Evolutionary conservation across 2,797 vertebrate species (phyloP), one percentile per base, ranked within the genome.

Genomic region (Setipinna tenuifilis): DNA sequence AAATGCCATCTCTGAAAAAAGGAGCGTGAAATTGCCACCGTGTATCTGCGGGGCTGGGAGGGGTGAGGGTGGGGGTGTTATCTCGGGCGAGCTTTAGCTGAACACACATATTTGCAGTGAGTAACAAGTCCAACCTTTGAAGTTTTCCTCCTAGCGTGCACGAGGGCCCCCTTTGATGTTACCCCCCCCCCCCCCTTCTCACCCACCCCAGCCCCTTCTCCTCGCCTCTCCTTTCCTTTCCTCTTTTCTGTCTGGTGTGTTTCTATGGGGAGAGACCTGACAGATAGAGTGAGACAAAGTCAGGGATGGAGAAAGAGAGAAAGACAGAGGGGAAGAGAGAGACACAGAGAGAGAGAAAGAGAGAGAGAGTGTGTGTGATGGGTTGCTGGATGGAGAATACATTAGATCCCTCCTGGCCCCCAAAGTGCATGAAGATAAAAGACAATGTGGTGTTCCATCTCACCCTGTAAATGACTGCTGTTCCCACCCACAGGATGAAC

Each of bases 91-190:
- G 87, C 89, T 92, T 92, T 91, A 91, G 90, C 91, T 91, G 90
- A 92, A 90, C 90, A 92, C 90, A 92, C 90, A 92, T 85, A 92
- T 91, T 93, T 91, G 87, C 88, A 83, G 88, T 86, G 85, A 85
- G 90, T 89, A 91, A 91, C 89, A 92, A 90, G 86, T 89, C 90
- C 91, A 89, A 88, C 88, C 90, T 91, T 92, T 92, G 91, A 93
- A 93, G 91, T 92, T 88, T 90, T 85, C 87, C 90, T 91, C 87
- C 75, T 89, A 89, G 90, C 85, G 78, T 86, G 85, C 84, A 59
- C 85, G 86, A 88, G 84, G 86, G 85, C 83, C 58, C 82, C 87
- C 91, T 93, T 93, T 93, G 91, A 92, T 91, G 91, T 92, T 5
- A 25, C 12, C 28, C 65, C 65, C 28, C 65, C 10, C 59, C 35